Percentiles rank a stretch among this genome's conserved stretches.
These are phyloP conservation scores for Haliclona indistincta DNA, from an alignment of 37 sponge, comb jelly and placozoan species.

Conservation along the genomic window DNA sequence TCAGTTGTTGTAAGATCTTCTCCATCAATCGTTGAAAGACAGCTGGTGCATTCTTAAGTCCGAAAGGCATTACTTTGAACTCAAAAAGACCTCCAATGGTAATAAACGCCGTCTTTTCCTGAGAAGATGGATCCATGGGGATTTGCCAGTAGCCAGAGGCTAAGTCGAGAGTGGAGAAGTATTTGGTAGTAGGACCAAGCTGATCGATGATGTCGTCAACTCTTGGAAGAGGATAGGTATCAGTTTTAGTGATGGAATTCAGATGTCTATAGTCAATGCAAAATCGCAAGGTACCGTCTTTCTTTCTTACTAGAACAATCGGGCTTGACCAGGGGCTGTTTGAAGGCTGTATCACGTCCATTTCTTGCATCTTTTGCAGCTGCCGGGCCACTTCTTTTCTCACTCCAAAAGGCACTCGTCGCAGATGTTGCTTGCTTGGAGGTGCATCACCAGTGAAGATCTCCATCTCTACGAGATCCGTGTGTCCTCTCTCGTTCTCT, in stretches of 20 bases:
- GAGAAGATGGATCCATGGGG: neutral
- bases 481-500: constrained; percentile 35
- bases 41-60: constrained; percentile 22
- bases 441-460: constrained; percentile 49
- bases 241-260: constrained; percentile 45
- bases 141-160: constrained; percentile 31
- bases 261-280: constrained; percentile 34
- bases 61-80: constrained; percentile 36
- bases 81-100: constrained; percentile 13
- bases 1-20: constrained; percentile 1
- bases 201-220: constrained; percentile 50
- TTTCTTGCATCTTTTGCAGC: constrained; percentile 34
- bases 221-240: constrained; percentile 40
- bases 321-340: constrained; percentile 34
- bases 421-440: constrained; percentile 33
- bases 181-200: constrained; percentile 13
- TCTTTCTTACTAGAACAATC: constrained; percentile 43
- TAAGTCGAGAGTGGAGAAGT: constrained; percentile 28
- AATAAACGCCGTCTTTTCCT: constrained; percentile 33
- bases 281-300: constrained; percentile 4
- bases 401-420: constrained; percentile 30
- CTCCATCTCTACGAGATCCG: constrained; percentile 33
- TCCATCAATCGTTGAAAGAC: constrained; percentile 43
- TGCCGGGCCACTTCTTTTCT: constrained; percentile 34
- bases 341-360: constrained; percentile 27